A percentile compares a stretch with the other conserved stretches of the same genome.
Conservation (phyloP, 2,113 vertebrate genomes). For the Mesocricetus auratus region DNA sequence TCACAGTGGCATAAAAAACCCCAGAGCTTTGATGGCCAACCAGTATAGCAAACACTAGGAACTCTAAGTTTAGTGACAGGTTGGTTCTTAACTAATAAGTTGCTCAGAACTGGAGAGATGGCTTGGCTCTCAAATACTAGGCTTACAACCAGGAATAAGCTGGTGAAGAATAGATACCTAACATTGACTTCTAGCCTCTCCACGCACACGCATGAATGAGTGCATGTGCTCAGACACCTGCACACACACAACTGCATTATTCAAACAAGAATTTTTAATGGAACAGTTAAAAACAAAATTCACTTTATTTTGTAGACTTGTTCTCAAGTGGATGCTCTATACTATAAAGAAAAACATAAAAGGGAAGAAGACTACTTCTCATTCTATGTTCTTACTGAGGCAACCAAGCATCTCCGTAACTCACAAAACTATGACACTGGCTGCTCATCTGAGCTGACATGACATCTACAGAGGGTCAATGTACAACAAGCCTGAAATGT, state of each 20-base stretch:
- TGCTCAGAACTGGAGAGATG: too few relatives aligned
- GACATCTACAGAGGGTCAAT: fast-evolving
- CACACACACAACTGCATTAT: too few relatives aligned
- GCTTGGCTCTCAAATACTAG: too few relatives aligned
- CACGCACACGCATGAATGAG: background rate
- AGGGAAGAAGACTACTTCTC: background rate
- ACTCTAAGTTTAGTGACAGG: background rate
- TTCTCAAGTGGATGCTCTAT: background rate
- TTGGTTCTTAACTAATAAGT: background rate
- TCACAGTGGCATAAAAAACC: background rate
- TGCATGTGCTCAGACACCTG: background rate
- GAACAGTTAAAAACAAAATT: background rate
- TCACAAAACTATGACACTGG: background rate
- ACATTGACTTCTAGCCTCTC: background rate
- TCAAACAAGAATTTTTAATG: background rate
- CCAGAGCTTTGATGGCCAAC: background rate
- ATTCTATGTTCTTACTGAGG: background rate
- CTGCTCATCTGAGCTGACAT: background rate
- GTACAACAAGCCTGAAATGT: background rate
- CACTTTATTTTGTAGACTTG: background rate
- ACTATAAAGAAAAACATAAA: background rate
- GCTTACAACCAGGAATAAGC: background rate
- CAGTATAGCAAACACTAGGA: too few relatives aligned
- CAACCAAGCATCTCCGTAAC: background rate
- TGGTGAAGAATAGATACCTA: background rate